phyloP scores from a whole-genome alignment of 2,113 vertebrate genomes.

The Callaeas wilsoni region DNA sequence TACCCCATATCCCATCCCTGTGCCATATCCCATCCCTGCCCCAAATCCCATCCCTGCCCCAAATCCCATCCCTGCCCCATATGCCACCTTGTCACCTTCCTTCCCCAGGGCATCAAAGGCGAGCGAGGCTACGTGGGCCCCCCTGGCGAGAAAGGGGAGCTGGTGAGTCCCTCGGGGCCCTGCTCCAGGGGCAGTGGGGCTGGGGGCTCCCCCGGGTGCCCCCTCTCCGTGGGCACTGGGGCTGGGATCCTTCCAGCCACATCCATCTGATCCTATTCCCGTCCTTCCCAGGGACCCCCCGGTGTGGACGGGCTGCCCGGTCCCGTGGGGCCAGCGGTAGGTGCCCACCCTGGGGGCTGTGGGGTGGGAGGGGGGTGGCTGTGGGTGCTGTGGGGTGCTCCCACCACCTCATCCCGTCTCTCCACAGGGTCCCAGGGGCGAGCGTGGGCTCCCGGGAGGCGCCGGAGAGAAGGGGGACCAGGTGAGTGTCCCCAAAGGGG shows the following conservation, averaged over 20 bases:
- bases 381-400: not conserved
- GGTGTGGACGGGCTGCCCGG: conserved; percentile 85
- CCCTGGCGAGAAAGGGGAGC: conserved; percentile 87
- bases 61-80: not conserved
- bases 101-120: conserved; percentile 84
- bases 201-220: not conserved
- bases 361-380: not conserved
- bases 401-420: not conserved
- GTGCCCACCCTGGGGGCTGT: conserved; percentile 6
- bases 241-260: not conserved
- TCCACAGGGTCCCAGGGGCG: conserved; percentile 87
- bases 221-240: fast-evolving
- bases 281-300: conserved; percentile 79
- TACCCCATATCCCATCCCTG: not conserved
- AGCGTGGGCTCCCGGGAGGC: conserved; percentile 77
- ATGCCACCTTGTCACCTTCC: not conserved
- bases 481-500: conserved; percentile 54
- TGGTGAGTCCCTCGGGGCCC: conserved; percentile 64
- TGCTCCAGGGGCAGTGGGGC: not conserved
- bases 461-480: conserved; percentile 86
- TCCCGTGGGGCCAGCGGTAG: conserved; percentile 78
- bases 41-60: fast-evolving
- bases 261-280: not conserved
- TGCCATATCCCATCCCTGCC: fast-evolving
- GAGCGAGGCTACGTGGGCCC: conserved; percentile 83